Conservation (phyloP, 2,113 vertebrate species). For the Charadrius vociferus region DNA sequence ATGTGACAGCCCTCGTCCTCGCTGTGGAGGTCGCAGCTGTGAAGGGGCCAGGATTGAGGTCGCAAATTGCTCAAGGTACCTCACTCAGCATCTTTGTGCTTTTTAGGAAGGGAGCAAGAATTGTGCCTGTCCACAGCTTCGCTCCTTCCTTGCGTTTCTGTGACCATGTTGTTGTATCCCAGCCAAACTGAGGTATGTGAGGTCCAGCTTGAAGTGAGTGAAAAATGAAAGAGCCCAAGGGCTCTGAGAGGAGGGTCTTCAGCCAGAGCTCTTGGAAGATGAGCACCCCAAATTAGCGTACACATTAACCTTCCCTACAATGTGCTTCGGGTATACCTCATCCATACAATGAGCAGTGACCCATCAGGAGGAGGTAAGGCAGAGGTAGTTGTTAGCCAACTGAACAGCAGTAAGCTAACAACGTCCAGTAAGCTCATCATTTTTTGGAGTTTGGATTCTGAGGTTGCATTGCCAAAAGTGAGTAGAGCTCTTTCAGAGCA, state of each 20-base stretch:
- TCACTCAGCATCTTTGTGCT: neutral
- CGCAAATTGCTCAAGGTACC: constrained; percentile 94
- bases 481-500: neutral
- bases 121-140: neutral
- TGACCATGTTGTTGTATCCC: neutral
- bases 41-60: constrained; percentile 91
- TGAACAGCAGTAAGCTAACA: neutral
- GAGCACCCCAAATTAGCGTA: neutral
- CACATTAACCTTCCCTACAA: neutral
- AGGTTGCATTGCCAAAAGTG: neutral
- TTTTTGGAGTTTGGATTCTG: neutral
- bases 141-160: neutral
- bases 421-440: neutral
- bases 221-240: neutral
- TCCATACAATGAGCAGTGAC: neutral
- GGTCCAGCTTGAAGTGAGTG: neutral
- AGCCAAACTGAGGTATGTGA: neutral
- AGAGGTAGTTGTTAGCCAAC: neutral
- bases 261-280: neutral
- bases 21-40: constrained; percentile 88
- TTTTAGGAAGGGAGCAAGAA: neutral
- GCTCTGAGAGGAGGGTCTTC: neutral
- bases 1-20: constrained; percentile 89
- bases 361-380: neutral
- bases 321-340: neutral